Conservation (phyloP, 1,140 invertebrate species). For the Drosophila albomicans region DNA sequence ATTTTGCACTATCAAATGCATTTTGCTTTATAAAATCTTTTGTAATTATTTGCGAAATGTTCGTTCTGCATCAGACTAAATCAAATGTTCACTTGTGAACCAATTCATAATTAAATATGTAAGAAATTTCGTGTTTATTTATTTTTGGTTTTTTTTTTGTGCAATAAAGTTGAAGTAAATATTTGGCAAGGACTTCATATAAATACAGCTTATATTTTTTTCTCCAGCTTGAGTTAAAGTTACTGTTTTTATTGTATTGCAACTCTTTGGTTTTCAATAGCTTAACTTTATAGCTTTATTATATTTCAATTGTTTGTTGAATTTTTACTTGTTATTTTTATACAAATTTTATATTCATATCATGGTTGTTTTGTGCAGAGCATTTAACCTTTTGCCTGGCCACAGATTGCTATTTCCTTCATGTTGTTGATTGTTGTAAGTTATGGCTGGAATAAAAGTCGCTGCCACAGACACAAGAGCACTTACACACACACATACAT, state of each 20-base stretch:
- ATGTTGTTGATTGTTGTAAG: slow-evolving; percentile 60
- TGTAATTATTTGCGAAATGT: too few species aligned
- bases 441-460: slow-evolving; percentile 74
- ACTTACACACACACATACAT: slow-evolving; percentile 20
- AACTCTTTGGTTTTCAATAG: slow-evolving; percentile 4
- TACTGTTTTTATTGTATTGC: not conserved
- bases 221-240: not conserved
- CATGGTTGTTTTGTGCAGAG: slow-evolving; percentile 4
- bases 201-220: not conserved
- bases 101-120: too few species aligned
- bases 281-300: slow-evolving; percentile 4
- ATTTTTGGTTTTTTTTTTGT: too few species aligned
- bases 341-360: slow-evolving; percentile 15
- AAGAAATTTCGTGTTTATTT: too few species aligned
- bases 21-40: too few species aligned
- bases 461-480: slow-evolving; percentile 29
- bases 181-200: too few species aligned
- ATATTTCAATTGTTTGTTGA: slow-evolving; percentile 3
- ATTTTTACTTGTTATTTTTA: not conserved
- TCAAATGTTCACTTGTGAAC: too few species aligned
- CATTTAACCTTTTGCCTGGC: slow-evolving; percentile 28
- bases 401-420: slow-evolving; percentile 37
- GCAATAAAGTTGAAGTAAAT: too few species aligned
- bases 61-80: too few species aligned
- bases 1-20: too few species aligned